Evolutionary conservation across 2,888 invertebrate species (phyloP), one percentile per base, ranked within the genome.

Genomic region (Brachypalpus laphriformis): DNA sequence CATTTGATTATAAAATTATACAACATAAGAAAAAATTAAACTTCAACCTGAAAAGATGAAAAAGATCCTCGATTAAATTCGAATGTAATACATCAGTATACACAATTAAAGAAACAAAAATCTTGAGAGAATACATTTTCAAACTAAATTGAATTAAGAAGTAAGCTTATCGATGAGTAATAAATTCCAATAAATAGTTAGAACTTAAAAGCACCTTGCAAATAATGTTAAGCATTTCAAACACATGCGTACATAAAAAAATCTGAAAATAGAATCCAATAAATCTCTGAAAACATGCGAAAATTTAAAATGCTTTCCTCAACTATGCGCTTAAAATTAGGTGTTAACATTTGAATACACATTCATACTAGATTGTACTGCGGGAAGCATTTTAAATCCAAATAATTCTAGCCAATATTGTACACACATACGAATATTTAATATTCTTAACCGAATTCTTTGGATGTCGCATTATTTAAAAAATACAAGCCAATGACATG

Each of bases 261-360:
- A 47, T 18, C 49, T 49, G n/a, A 49, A 49, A 49, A 49, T 49
- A 49, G 49, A 49, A 22, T 49, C 22, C 49, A 1, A 49, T 49
- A 49, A 22, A 49, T 49, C 49, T 20, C 25, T 0, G 49, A 49
- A 49, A 49, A 25, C 22, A 49, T 49, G 49, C 22, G 49, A 49
- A 25, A 49, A 25, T 25, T n/a, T 22, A 49, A 25, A 49, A n/a
- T 25, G n/a, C 1, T 49, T 25, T 49, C n/a, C n/a, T 22, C 3
- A 49, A 2, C 22, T 49, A 49, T 49, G 22, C 49, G 49, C 25
- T 49, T 22, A 49, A 49, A 49, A 49, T 49, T 11, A 22, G 25
- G 49, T 49, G 49, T n/a, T 49, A 49, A 49, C 49, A 25, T 49
- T 25, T 22, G n/a, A 49, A 49, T 51, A 25, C 47, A 47, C 9